Conservation (phyloP, 2,888 invertebrate species). For the Chloromyia formosa region DNA sequence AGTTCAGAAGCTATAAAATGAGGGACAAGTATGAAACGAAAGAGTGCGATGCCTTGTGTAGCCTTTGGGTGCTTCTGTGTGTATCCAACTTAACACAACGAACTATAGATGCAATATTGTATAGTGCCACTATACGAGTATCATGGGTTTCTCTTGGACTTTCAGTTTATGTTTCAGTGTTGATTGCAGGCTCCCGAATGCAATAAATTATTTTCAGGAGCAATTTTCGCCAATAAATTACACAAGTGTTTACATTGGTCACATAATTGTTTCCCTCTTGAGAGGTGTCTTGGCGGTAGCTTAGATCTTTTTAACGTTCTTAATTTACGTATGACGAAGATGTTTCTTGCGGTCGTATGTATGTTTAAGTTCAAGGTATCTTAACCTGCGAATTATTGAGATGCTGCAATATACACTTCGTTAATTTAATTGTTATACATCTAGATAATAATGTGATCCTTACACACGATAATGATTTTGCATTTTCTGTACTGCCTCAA, state of each 20-base stretch:
- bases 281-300: conserved; percentile 37
- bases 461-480: too few species aligned
- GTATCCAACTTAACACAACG: too few species aligned
- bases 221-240: conserved; percentile 50
- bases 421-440: too few species aligned
- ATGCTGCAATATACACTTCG: too few species aligned
- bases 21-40: conserved; percentile 14
- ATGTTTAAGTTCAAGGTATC: too few species aligned
- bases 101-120: neutral
- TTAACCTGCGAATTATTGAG: too few species aligned
- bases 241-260: conserved; percentile 49
- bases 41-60: neutral
- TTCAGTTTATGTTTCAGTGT: neutral
- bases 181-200: conserved; percentile 27
- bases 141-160: neutral
- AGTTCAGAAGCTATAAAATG: neutral
- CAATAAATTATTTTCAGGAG: conserved; percentile 46
- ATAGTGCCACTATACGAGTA: neutral
- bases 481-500: too few species aligned
- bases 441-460: too few species aligned
- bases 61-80: conserved; percentile 37
- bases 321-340: conserved; percentile 15
- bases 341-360: neutral
- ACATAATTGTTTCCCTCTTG: conserved; percentile 37
- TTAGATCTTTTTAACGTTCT: conserved; percentile 27